Conservation (phyloP, 2,888 invertebrate species). For the Sphaerophoria taeniata region DNA sequence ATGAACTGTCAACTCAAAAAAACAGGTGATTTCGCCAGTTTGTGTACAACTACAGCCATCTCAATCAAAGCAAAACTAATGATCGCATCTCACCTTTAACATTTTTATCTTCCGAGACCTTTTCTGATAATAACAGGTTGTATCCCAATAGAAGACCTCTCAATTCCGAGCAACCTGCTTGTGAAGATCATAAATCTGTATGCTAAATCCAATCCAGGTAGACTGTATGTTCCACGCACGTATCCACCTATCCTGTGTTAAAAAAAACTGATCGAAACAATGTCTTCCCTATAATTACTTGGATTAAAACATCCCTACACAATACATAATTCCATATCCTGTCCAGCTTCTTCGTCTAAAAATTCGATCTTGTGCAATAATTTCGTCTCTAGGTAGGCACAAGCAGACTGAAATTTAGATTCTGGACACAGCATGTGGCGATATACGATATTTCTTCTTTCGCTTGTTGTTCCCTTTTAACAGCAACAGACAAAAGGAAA, state of each 20-base stretch:
- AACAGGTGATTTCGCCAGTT: conserved; percentile 67
- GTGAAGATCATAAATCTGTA: conserved; percentile 61
- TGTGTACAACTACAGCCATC: conserved; percentile 30
- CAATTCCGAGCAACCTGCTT: conserved; percentile 40
- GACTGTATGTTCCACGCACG: conserved; percentile 56
- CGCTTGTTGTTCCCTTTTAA: conserved; percentile 11
- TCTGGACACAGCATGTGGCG: conserved; percentile 66
- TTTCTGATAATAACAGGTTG: conserved; percentile 47
- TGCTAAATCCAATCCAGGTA: conserved; percentile 36
- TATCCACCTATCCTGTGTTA: conserved; percentile 61
- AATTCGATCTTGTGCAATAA: conserved; percentile 58
- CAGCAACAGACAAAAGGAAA: conserved; percentile 55
- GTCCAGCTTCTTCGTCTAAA: conserved; percentile 43
- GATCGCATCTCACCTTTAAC: conserved; percentile 62
- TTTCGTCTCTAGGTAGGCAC: conserved; percentile 41
- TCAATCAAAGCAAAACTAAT: conserved; percentile 56
- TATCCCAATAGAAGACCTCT: neutral
- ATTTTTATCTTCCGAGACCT: neutral
- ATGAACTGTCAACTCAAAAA: conserved; percentile 29
- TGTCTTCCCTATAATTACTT: conserved; percentile 72
- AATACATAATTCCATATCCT: conserved; percentile 69
- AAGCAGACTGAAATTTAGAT: neutral
- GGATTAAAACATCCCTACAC: conserved; percentile 60
- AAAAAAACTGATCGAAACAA: conserved; percentile 40
- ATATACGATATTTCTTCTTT: neutral